phyloP scores from a whole-genome alignment of 2,888 invertebrate species.

The Amblyjoppa fuscipennis region DNA sequence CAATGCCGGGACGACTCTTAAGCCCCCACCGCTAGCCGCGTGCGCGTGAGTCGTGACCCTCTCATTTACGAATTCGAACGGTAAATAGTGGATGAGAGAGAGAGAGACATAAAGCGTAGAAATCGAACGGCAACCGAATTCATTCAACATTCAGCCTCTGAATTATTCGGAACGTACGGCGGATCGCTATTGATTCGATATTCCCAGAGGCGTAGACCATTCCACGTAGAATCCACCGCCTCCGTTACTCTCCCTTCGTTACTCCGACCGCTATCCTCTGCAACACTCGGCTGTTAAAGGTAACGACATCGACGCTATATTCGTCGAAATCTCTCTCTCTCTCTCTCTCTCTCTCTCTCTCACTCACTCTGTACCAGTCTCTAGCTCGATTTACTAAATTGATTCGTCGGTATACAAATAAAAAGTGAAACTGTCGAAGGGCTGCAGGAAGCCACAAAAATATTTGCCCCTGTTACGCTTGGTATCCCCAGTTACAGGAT shows the following conservation, averaged over 20 bases:
- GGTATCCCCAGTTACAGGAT: background rate
- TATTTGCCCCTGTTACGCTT: conserved; percentile 3
- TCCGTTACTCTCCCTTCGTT: conserved; percentile 15
- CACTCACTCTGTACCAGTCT: background rate
- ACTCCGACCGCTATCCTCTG: conserved; percentile 34
- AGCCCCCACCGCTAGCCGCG: background rate
- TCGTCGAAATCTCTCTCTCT: conserved; percentile 18
- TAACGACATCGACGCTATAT: conserved; percentile 57
- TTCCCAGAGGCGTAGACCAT: conserved; percentile 61
- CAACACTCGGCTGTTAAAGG: conserved; percentile 60
- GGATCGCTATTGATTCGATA: conserved; percentile 72
- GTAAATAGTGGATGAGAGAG: conserved; percentile 68
- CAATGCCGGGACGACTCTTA: conserved; percentile 45
- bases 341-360: background rate
- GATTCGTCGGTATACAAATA: conserved; percentile 61
- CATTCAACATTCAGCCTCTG: conserved; percentile 70
- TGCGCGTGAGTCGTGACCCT: background rate
- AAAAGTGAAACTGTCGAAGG: conserved; percentile 16
- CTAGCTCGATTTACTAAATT: conserved; percentile 52
- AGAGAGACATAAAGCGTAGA: conserved; percentile 40
- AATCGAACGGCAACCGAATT: conserved; percentile 67
- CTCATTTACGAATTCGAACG: conserved; percentile 66
- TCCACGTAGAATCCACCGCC: conserved; percentile 41
- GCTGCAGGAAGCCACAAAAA: conserved; percentile 31
- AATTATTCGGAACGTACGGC: conserved; percentile 69